phyloP scores from a whole-genome alignment of 2,113 vertebrate species.

The Bombycilla garrulus region DNA sequence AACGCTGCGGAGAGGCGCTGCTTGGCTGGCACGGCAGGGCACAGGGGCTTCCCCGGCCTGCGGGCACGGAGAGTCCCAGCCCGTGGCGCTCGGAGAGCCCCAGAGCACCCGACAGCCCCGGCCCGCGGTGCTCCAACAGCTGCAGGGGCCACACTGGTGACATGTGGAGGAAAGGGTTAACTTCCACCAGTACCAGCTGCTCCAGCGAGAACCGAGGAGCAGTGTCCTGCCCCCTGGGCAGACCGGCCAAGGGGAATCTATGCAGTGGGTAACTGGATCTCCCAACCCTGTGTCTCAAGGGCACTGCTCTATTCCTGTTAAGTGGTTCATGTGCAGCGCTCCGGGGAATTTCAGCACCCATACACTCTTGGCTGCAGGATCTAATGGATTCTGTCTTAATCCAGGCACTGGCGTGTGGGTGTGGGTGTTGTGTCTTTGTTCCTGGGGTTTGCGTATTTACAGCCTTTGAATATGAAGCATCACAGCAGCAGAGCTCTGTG shows the following conservation, averaged over 20 bases:
- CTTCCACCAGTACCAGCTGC: background rate
- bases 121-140: background rate
- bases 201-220: background rate
- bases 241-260: background rate
- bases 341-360: background rate
- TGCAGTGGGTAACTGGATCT: background rate
- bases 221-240: background rate
- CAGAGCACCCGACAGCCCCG: background rate
- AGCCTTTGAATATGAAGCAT: background rate
- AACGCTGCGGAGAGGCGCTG: accelerated
- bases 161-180: background rate
- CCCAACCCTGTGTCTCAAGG: background rate
- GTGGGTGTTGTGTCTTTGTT: background rate
- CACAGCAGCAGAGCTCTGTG: background rate
- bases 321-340: accelerated
- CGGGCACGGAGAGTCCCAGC: background rate
- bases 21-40: background rate
- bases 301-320: background rate
- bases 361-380: background rate
- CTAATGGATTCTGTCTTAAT: background rate
- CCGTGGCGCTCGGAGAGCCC: background rate
- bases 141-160: accelerated
- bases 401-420: background rate
- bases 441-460: background rate
- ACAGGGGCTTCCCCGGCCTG: background rate